phyloP scores from a whole-genome alignment of 1,140 invertebrate species.

The Drosophila subpulchrella region DNA sequence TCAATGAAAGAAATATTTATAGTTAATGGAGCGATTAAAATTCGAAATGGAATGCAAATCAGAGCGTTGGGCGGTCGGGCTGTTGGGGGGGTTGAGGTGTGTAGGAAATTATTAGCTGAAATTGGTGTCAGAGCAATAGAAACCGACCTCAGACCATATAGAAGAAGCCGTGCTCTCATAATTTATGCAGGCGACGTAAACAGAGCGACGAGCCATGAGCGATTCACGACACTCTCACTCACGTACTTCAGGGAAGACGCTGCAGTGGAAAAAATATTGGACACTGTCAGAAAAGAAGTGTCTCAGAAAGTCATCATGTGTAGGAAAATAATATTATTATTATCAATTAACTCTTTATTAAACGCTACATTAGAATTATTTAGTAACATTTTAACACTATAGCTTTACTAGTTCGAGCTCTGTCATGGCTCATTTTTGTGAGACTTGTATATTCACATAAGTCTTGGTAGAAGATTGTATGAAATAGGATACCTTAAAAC shows the following conservation, averaged over 20 bases:
- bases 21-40: constrained; percentile 74
- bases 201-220: constrained; percentile 71
- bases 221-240: constrained; percentile 74
- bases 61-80: constrained; percentile 35
- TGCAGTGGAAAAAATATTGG: constrained; percentile 16
- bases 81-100: constrained; percentile 18
- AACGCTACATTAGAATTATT: too few species aligned
- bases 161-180: constrained; percentile 55
- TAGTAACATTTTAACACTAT: too few species aligned
- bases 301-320: not conserved
- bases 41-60: constrained; percentile 81
- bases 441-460: too few species aligned
- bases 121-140: constrained; percentile 76
- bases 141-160: constrained; percentile 49
- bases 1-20: constrained; percentile 79
- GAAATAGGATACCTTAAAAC: too few species aligned
- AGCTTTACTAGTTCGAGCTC: too few species aligned
- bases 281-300: not conserved
- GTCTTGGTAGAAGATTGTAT: too few species aligned
- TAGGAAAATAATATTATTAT: too few species aligned
- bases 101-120: constrained; percentile 78
- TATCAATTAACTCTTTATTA: too few species aligned
- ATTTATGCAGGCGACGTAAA: constrained; percentile 80
- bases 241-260: constrained; percentile 41
- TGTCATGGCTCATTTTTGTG: too few species aligned